Base-by-base conservation (phyloP, 2,888 invertebrate genomes). In the Hipparchia sbordonii region DNA sequence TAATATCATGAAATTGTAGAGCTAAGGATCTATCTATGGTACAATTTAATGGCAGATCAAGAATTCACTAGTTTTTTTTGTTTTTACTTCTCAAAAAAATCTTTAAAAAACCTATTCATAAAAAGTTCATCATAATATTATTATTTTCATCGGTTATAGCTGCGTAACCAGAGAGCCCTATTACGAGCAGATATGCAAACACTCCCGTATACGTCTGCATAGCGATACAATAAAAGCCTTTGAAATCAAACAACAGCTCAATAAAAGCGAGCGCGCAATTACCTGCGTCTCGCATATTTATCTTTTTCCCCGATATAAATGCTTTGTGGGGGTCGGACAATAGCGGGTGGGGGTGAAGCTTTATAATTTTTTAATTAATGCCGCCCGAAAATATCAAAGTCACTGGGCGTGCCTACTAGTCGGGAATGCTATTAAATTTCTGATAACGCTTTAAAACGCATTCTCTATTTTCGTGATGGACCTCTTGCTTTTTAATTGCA, bases 351-450 rank as follows among this genome's bases (percentile, higher is more conserved):
- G 81, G 83, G 82, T 86, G 90, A 90, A 92, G 93, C 93, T 92
- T 91, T 92, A 93, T 92, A 93, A 90, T 92, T 94, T 94, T 94
- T 94, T 94, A 94, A 94, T 94, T 93, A 94, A 93, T 92, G 81
- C 88, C 85, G 87, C 85, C 85, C 86, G 89, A 90, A 93, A 94
- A 94, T 92, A 93, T 93, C 93, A 93, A 93, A 94, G 93, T 94
- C 93, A 93, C 89, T 86, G 88, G 82, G 80, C 82, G 82, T 81
- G 83, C 83, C 84, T 82, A 83, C 86, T 91, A 90, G 90, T 89
- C 84, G 86, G 82, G 86, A 89, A 87, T 87, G 88, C 84, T 88
- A 87, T 90, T 89, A 87, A 87, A 86, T 83, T 76, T 87, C 87
- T 86, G 82, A 85, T 86, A 85, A 85, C 86, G 85, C 87, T 85